phyloP scores from a whole-genome alignment of 2,113 vertebrate species.

The Anoplopoma fimbria region DNA sequence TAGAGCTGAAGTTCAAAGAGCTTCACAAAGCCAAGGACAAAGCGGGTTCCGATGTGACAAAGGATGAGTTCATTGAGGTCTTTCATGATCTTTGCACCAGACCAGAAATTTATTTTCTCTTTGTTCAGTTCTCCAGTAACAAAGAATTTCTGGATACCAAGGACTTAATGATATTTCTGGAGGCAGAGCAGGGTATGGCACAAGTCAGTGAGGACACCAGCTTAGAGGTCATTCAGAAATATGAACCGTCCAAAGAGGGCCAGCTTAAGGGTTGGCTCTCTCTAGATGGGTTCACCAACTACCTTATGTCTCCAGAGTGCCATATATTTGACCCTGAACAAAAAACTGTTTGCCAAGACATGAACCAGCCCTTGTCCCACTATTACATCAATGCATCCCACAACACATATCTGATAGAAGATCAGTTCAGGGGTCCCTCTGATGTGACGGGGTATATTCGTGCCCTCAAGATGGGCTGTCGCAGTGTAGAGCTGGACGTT shows the following conservation, averaged over 20 bases:
- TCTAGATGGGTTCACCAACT: conserved; percentile 96
- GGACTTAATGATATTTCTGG: conserved; percentile 99
- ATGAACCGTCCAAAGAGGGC: conserved; percentile 94
- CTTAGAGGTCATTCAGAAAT: conserved; percentile 93
- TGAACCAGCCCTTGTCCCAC: conserved; percentile 96
- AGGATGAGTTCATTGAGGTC: conserved; percentile 98
- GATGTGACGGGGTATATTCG: conserved; percentile 98
- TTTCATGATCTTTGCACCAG: conserved; percentile 98
- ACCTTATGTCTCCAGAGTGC: conserved; percentile 96
- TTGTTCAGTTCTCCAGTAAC: conserved; percentile 99
- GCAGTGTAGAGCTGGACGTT: conserved; percentile 95
- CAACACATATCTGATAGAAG: conserved; percentile 98
- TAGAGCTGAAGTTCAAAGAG: conserved; percentile 98
- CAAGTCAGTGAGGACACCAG: conserved; percentile 96
- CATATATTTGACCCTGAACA: conserved; percentile 98
- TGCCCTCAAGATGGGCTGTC: conserved; percentile 97
- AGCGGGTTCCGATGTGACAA: conserved; percentile 86
- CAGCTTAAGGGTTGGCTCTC: conserved; percentile 94
- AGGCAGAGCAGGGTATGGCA: conserved; percentile 97
- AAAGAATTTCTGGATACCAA: conserved; percentile 97
- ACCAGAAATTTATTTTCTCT: conserved; percentile 98
- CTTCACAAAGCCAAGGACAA: conserved; percentile 95
- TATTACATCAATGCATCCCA: conserved; percentile 99
- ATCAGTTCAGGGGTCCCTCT: conserved; percentile 98
- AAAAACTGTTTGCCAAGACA: conserved; percentile 96